phyloP scores from a whole-genome alignment of 37 sponge, comb jelly and placozoan species.

The Cladorhizidae sp. region DNA sequence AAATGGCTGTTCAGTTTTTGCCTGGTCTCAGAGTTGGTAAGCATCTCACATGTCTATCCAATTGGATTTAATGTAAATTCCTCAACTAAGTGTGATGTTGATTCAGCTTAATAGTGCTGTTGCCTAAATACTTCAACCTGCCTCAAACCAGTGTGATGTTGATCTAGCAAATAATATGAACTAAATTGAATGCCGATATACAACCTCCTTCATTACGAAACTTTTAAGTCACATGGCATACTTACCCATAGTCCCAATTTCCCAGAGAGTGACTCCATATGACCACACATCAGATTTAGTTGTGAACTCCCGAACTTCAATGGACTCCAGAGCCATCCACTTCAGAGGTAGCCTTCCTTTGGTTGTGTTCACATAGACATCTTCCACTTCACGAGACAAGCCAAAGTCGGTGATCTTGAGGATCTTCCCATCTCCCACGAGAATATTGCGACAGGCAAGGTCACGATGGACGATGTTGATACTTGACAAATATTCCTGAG shows the following conservation, averaged over 20 bases:
- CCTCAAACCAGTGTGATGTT: too few species aligned
- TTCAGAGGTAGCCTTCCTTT: constrained; percentile 56
- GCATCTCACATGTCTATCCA: too few species aligned
- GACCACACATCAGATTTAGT: constrained; percentile 79
- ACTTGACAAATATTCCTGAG: constrained; percentile 63
- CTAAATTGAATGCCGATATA: too few species aligned
- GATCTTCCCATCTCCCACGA: constrained; percentile 66
- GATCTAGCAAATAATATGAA: too few species aligned
- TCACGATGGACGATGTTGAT: constrained; percentile 76
- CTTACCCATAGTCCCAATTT: constrained; percentile 74
- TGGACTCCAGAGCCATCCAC: constrained; percentile 84
- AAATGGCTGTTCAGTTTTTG: too few species aligned
- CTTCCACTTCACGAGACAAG: constrained; percentile 54
- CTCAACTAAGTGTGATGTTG: too few species aligned
- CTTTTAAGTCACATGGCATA: background rate
- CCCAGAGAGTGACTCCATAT: constrained; percentile 73
- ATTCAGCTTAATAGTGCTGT: too few species aligned
- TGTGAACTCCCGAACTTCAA: constrained; percentile 56
- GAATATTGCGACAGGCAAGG: constrained; percentile 77
- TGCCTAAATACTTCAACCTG: too few species aligned
- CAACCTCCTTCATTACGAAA: too few species aligned
- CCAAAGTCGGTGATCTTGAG: constrained; percentile 85
- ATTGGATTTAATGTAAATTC: too few species aligned
- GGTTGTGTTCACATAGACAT: constrained; percentile 62
- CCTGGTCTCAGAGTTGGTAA: too few species aligned